Conservation (phyloP, 2,113 vertebrate genomes). For the Pygoscelis antarcticus region DNA sequence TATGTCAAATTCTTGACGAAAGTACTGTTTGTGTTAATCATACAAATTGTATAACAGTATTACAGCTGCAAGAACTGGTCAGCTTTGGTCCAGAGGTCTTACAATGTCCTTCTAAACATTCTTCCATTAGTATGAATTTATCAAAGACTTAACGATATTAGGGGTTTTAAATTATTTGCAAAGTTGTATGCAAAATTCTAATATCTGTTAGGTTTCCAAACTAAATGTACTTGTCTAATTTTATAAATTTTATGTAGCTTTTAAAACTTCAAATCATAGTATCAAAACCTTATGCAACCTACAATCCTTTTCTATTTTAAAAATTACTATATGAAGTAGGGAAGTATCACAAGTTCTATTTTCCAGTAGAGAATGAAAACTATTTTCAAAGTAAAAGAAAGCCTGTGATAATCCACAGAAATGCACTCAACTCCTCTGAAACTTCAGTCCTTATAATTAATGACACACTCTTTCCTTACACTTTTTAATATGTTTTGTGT, state of each 20-base stretch:
- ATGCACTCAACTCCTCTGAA: background rate
- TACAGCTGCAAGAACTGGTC: background rate
- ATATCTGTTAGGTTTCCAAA: background rate
- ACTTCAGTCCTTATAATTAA: constrained; percentile 18
- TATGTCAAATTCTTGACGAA: background rate
- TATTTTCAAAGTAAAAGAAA: background rate
- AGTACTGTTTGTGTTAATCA: background rate
- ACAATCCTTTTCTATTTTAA: background rate
- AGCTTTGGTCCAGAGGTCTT: background rate
- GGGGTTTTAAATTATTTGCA: background rate
- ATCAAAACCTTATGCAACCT: background rate
- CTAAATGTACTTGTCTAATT: background rate
- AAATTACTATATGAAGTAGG: background rate
- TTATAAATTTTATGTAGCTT: background rate
- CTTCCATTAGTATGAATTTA: background rate
- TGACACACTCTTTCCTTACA: background rate
- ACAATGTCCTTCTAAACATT: background rate
- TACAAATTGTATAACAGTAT: background rate
- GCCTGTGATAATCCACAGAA: background rate
- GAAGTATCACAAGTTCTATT: background rate
- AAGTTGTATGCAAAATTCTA: background rate
- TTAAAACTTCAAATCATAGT: background rate
- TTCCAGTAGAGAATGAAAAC: background rate
- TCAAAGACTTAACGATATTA: background rate
- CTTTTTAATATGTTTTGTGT: background rate